These are phyloP conservation scores for Acrossocheilus wenchowensis DNA, from an alignment of 2,797 vertebrate species.

Conservation along the genomic window DNA sequence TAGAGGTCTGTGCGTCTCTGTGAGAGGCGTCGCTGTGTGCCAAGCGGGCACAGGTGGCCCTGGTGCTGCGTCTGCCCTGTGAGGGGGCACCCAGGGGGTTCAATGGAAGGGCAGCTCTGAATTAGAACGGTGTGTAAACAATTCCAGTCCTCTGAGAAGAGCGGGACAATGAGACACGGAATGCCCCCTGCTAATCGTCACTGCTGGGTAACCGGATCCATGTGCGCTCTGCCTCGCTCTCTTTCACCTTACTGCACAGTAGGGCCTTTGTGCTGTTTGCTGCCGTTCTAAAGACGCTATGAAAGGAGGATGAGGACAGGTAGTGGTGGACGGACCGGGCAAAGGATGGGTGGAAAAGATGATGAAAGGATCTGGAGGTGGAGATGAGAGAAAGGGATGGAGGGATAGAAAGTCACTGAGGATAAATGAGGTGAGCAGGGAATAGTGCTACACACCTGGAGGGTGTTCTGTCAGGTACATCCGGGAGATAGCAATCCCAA, in stretches of 20 bases:
- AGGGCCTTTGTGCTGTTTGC: constrained; percentile 72
- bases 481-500: background rate
- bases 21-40: constrained; percentile 23
- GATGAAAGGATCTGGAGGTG: constrained; percentile 25
- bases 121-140: constrained; percentile 66
- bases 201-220: constrained; percentile 73
- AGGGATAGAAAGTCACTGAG: background rate
- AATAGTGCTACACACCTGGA: background rate
- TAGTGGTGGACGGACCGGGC: constrained; percentile 7
- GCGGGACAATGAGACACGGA: constrained; percentile 58
- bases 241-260: constrained; percentile 69
- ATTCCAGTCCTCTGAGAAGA: constrained; percentile 66
- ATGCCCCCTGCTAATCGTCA: constrained; percentile 65
- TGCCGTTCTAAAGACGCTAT: constrained; percentile 40
- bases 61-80: constrained; percentile 48
- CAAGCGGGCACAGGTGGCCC: constrained; percentile 50
- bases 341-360: constrained; percentile 40
- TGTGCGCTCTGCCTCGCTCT: constrained; percentile 54
- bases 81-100: constrained; percentile 47
- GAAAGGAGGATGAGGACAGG: constrained; percentile 46
- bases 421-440: constrained; percentile 4
- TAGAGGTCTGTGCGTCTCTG: constrained; percentile 28
- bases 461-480: background rate
- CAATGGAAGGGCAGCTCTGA: constrained; percentile 58
- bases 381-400: constrained; percentile 6